Conservation (phyloP, 2,113 vertebrate genomes). For the Cromileptes altivelis region DNA sequence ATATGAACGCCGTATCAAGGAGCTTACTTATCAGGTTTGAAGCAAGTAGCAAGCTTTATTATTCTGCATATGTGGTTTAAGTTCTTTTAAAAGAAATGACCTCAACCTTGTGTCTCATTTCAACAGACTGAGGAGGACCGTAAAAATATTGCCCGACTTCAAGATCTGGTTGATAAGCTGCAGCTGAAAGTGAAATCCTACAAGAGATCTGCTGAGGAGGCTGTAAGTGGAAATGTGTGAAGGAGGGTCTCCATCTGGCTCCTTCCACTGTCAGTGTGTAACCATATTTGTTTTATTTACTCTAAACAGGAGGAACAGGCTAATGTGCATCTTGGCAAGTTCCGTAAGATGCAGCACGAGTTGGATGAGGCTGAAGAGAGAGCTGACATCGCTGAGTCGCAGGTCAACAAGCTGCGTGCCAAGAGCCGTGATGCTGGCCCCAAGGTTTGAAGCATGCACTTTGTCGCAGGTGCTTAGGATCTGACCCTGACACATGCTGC, state of each 20-base stretch:
- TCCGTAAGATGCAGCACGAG: slow-evolving; percentile 86
- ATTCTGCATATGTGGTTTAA: not conserved
- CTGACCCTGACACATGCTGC: slow-evolving; percentile 48
- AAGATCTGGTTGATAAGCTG: slow-evolving; percentile 92
- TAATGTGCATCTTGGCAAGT: slow-evolving; percentile 83
- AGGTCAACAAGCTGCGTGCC: slow-evolving; percentile 86
- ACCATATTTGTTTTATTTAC: not conserved
- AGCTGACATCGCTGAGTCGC: slow-evolving; percentile 85
- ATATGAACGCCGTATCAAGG: slow-evolving; percentile 86
- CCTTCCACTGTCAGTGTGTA: not conserved
- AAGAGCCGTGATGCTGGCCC: slow-evolving; percentile 83
- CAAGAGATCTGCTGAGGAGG: slow-evolving; percentile 89
- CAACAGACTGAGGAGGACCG: slow-evolving; percentile 90
- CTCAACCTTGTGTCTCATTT: slow-evolving; percentile 5
- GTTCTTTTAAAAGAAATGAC: not conserved
- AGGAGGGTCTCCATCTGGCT: not conserved
- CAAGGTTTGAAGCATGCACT: slow-evolving; percentile 78
- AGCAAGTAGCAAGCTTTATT: not conserved
- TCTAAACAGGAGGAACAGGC: slow-evolving; percentile 84
- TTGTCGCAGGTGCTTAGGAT: slow-evolving; percentile 9
- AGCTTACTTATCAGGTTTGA: slow-evolving; percentile 85
- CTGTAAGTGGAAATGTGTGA: slow-evolving; percentile 72
- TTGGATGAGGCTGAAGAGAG: slow-evolving; percentile 85
- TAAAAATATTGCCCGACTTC: slow-evolving; percentile 89
- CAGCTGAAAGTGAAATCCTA: slow-evolving; percentile 93